Base-by-base conservation (phyloP, 2,888 invertebrate species). In the Limenitis camilla region DNA sequence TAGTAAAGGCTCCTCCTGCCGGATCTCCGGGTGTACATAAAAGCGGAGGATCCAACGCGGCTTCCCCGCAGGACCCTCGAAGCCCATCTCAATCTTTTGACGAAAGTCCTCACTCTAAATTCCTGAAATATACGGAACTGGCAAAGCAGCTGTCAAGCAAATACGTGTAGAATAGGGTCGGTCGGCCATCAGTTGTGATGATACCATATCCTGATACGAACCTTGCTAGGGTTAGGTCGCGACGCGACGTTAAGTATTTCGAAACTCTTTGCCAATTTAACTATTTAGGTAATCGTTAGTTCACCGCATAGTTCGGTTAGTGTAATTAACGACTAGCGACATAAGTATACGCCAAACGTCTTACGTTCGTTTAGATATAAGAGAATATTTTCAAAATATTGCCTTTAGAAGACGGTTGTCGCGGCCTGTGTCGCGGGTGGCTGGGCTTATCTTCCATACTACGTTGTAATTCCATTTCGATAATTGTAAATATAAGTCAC, bases 121-220 rank as follows among this genome's bases (percentile, higher is more conserved):
- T 98, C 90, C 93, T 97, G 68, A 98, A 98, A 89, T 98, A 98
- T 89, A 97, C 97, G 77, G 97, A 98, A 89, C 92, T 98, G 88
- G 98, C 98, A 73, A 98, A 98, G 88, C 98, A 98, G 89, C 90
- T 98, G 81, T 97, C 97, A 78, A 97, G 96, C 89, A 97, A 97
- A 89, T 97, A 96, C 89, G 94, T 95, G 91, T 96, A 93, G 91
- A 74, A 65, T 67, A 60, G 76, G 81, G 62, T 61, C 70, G 69
- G 66, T 71, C 74, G 82, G 76, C 75, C 74, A 66, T 71, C 76
- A 68, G 74, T 78, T 92, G 92, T 92, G 92, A 92, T 92, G 90
- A 91, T 92, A 92, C 90, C 92, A 92, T 92, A 92, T 92, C 92
- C 91, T 89, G 90, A 90, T 90, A 90, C 89, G 75, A 81, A 83